These are phyloP conservation scores for Agapetus fuscipes DNA, from an alignment of 2,888 invertebrate genomes.

Conservation along the genomic window DNA sequence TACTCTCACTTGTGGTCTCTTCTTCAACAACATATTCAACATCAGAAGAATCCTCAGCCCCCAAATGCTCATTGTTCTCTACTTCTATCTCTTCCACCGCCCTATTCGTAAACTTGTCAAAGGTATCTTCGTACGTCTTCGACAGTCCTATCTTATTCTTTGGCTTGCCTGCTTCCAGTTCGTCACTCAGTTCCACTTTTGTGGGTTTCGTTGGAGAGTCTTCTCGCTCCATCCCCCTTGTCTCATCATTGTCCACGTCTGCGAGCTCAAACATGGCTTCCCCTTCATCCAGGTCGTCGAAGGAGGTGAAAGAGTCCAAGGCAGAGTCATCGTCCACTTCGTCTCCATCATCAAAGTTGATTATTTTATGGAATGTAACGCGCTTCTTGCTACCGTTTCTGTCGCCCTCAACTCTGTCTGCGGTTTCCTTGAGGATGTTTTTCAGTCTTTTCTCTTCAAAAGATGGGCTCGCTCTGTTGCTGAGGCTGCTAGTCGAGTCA, in stretches of 20 bases:
- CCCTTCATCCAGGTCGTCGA: slow-evolving; percentile 15
- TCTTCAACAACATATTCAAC: not conserved
- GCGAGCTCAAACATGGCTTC: slow-evolving; percentile 13
- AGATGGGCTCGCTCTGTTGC: not conserved
- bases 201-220: not conserved
- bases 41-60: slow-evolving; percentile 3
- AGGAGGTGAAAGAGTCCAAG: slow-evolving; percentile 16
- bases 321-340: slow-evolving; percentile 23
- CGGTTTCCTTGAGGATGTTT: slow-evolving; percentile 14
- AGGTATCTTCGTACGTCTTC: not conserved
- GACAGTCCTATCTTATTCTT: no score
- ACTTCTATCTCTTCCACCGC: slow-evolving; percentile 9
- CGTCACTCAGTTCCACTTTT: not conserved
- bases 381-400: slow-evolving; percentile 36
- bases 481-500: no score
- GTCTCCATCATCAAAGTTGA: slow-evolving; percentile 44
- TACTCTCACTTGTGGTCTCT: not conserved
- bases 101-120: slow-evolving; percentile 1
- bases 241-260: slow-evolving; percentile 3
- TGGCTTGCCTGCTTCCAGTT: no score
- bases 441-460: slow-evolving; percentile 12
- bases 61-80: slow-evolving; percentile 16
- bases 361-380: slow-evolving; percentile 41
- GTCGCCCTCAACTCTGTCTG: slow-evolving; percentile 6
- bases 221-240: not conserved